phyloP scores from a whole-genome alignment of 2,797 vertebrate species.

The Spea hammondii region DNA sequence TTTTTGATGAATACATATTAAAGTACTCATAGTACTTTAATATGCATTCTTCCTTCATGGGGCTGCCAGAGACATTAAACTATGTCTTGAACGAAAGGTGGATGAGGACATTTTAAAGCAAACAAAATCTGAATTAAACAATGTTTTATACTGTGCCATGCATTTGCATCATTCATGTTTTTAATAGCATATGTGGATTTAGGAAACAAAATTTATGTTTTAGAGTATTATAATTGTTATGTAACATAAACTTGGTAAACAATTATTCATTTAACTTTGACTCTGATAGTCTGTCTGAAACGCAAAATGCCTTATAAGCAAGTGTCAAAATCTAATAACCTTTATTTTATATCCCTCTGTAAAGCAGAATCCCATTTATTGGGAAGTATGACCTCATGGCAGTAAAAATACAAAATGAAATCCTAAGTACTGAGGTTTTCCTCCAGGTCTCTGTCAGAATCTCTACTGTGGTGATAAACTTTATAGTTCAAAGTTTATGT shows the following conservation, averaged over 20 bases:
- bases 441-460: not conserved
- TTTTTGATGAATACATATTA: no score
- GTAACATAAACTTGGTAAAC: not conserved
- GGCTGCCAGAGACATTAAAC: no score
- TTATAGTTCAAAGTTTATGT: not conserved
- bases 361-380: not conserved
- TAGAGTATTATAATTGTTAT: not conserved
- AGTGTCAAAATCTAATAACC: not conserved
- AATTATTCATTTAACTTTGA: not conserved
- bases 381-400: conserved; percentile 1
- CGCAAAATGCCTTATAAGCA: not conserved
- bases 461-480: not conserved
- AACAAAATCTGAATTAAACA: no score
- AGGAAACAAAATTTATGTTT: not conserved
- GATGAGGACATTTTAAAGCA: no score
- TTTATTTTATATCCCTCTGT: not conserved
- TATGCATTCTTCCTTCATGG: no score
- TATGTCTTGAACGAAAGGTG: no score
- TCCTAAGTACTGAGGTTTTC: not conserved
- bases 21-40: no score
- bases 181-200: no score
- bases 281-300: not conserved
- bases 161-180: no score
- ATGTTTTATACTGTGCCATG: no score
- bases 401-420: conserved; percentile 8